A percentile compares a stretch with the other conserved stretches of the same genome.
Conservation (phyloP, 2,797 vertebrate genomes). For the Pterois miles region DNA sequence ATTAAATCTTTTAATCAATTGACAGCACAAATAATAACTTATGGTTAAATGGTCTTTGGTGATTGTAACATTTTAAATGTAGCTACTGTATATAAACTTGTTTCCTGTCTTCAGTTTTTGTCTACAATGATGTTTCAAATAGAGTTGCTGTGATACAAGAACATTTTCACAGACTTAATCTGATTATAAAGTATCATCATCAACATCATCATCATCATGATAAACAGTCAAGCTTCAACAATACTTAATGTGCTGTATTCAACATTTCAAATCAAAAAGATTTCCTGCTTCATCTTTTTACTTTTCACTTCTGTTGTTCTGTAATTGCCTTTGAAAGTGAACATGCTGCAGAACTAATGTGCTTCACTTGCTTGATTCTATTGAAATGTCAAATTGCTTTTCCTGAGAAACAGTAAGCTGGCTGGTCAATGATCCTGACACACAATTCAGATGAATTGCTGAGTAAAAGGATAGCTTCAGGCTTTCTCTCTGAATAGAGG, state of each 20-base stretch:
- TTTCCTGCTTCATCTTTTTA: slow-evolving; percentile 42
- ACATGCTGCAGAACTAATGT: slow-evolving; percentile 66
- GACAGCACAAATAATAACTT: too few species aligned
- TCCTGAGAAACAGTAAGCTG: slow-evolving; percentile 21
- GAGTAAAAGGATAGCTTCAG: slow-evolving; percentile 31
- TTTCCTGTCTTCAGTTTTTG: too few species aligned
- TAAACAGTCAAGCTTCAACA: slow-evolving; percentile 8
- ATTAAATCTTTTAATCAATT: too few species aligned
- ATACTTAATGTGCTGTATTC: slow-evolving; percentile 21
- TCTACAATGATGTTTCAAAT: too few species aligned
- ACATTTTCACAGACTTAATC: neutral
- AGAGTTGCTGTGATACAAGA: too few species aligned
- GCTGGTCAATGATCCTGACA: slow-evolving; percentile 61
- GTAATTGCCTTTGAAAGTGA: slow-evolving; percentile 62
- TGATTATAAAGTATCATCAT: neutral
- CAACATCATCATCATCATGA: neutral
- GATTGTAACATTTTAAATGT: neutral
- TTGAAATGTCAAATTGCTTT: slow-evolving; percentile 64
- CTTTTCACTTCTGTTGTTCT: slow-evolving; percentile 52
- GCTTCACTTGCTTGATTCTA: slow-evolving; percentile 57
- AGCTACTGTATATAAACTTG: too few species aligned
- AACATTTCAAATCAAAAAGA: slow-evolving; percentile 37
- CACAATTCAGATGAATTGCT: slow-evolving; percentile 35
- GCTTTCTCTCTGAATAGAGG: slow-evolving; percentile 24
- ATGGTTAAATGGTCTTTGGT: too few species aligned